A percentile compares a stretch with the other conserved stretches of the same genome.
Conservation (phyloP, 1,140 invertebrate species). For the Nasonia longicornis region DNA sequence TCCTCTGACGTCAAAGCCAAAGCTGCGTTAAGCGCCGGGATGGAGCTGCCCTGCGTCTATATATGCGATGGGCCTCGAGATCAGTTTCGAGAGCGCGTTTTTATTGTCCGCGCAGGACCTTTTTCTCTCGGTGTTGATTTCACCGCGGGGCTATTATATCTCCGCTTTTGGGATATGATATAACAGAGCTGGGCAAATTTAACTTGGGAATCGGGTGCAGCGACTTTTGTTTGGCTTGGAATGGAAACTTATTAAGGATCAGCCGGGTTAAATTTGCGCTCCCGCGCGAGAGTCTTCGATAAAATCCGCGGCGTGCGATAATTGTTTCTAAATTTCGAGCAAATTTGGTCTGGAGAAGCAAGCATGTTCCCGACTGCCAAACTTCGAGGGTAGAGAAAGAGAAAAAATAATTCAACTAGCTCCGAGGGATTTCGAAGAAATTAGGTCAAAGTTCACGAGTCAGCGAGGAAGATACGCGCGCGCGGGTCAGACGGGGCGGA, state of each 20-base stretch:
- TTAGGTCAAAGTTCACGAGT: not conserved
- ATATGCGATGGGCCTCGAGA: not conserved
- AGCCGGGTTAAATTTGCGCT: not conserved
- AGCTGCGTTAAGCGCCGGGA: slow-evolving; percentile 11
- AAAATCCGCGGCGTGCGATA: not conserved
- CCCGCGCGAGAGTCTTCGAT: no score
- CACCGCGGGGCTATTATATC: no score
- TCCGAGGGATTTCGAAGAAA: not conserved
- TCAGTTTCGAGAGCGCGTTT: no score
- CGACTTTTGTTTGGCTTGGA: not conserved
- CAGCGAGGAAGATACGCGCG: not conserved
- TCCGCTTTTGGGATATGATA: no score
- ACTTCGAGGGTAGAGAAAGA: not conserved
- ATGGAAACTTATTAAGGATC: not conserved
- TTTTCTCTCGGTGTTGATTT: no score
- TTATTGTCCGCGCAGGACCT: no score
- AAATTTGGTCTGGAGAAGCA: not conserved
- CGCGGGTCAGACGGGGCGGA: not conserved
- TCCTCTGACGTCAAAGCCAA: slow-evolving; percentile 31
- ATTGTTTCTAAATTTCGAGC: not conserved
- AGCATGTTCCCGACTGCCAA: not conserved
- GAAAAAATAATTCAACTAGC: not conserved
- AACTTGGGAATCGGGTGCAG: not conserved
- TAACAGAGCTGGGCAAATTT: not conserved
- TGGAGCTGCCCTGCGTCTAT: not conserved